phyloP scores from a whole-genome alignment of 2,888 invertebrate species.

The Epinotia ramella region DNA sequence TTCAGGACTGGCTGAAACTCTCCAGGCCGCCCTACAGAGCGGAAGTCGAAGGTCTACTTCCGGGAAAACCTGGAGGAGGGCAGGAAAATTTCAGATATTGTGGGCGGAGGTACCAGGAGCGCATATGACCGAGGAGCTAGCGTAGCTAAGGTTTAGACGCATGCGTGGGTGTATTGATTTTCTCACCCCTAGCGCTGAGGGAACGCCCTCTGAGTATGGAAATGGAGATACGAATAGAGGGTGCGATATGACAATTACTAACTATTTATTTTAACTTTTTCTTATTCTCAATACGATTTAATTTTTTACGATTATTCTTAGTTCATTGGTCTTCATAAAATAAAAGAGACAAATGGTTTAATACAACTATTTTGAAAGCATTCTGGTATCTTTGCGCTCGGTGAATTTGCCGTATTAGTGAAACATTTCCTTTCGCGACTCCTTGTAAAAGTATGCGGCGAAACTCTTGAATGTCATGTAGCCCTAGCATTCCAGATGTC shows the following conservation, averaged over 20 bases:
- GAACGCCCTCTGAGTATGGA: constrained; percentile 20
- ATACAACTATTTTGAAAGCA: not conserved
- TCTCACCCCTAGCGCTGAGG: constrained; percentile 43
- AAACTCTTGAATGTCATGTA: constrained; percentile 47
- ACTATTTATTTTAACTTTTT: not conserved
- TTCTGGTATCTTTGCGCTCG: not conserved
- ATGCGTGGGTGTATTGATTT: constrained; percentile 69
- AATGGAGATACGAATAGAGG: constrained; percentile 21
- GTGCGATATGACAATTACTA: constrained; percentile 15
- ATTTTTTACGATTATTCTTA: not conserved
- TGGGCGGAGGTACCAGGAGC: constrained; percentile 79
- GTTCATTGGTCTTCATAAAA: not conserved
- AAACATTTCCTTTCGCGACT: constrained; percentile 23
- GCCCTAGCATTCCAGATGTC: constrained; percentile 70
- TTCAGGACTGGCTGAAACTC: constrained; percentile 33
- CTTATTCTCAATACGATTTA: not conserved
- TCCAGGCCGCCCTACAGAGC: constrained; percentile 71
- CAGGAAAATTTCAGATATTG: constrained; percentile 81
- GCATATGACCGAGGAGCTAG: constrained; percentile 57
- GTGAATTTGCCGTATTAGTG: not conserved
- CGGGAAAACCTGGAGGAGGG: constrained; percentile 76
- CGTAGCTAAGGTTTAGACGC: constrained; percentile 55
- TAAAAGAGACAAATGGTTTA: not conserved
- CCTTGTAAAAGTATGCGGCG: constrained; percentile 29
- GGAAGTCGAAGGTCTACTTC: constrained; percentile 70